Evolutionary conservation across 2,113 vertebrate species (phyloP), one percentile per base, ranked within the genome.

Genomic region (Syrmaticus mikado): DNA sequence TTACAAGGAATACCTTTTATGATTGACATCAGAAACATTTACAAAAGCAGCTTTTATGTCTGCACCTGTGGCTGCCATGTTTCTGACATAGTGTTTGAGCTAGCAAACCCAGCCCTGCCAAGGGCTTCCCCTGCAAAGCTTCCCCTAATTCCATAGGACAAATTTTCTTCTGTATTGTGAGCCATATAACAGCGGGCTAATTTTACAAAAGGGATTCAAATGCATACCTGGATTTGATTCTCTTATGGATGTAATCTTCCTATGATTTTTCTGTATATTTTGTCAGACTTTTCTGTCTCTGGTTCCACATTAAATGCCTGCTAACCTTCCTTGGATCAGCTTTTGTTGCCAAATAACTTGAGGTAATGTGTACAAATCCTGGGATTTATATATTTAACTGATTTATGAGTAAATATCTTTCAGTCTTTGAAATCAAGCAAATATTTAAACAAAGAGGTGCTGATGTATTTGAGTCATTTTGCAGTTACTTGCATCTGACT

Each of bases 31-130:
- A 53, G 48, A 82, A 53, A 32, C 18, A 18, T 3, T 22, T 38
- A 25, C n/a, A 65, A 53, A 79, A 92, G 52, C 13, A 70, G 48
- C 43, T 73, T 82, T 36, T 32, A 40, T 68, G 27, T 48, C 8
- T 52, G 32, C 34, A 8, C 21, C 36, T 53, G 22, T 61, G 67
- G 5, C 25, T n/a, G 25, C 46, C 27, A 0, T 0, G 0, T 8
- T 80, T 81, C 57, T 89, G 32, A 48, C 57, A 0, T 43, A 65
- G 30, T 28, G 32, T 84, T 89, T 67, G n/a, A 41, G 74, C 41
- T 43, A 48, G 61, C 57, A 77, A 46, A 55, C 30, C 15, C 10
- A 21, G 45, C 28, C 18, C 32, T 60, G 12, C 46, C 21, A 38
- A 38, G 38, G 38, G 38, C 38, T 38, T 38, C 38, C 38, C 10